phyloP scores from a whole-genome alignment of 2,888 invertebrate species.

The Phragmatobia fuliginosa region DNA sequence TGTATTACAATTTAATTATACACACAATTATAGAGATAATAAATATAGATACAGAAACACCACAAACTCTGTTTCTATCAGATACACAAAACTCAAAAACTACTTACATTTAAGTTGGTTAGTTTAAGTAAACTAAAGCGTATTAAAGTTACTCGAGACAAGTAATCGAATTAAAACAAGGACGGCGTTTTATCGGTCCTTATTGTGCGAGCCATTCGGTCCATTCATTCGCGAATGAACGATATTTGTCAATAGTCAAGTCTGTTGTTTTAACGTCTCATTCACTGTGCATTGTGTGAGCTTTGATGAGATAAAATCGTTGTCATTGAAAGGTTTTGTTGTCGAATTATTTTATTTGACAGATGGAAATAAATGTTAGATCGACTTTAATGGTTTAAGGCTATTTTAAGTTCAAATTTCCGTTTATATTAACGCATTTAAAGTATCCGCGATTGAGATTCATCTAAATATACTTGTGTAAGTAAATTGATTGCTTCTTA shows the following conservation, averaged over 20 bases:
- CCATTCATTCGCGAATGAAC: slow-evolving; percentile 44
- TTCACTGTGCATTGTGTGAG: slow-evolving; percentile 15
- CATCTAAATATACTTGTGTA: neutral
- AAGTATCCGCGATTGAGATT: neutral
- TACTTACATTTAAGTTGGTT: neutral
- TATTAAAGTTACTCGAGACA: slow-evolving; percentile 20
- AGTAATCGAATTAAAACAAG: slow-evolving; percentile 34
- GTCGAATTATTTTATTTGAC: slow-evolving; percentile 5
- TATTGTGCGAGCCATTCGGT: slow-evolving; percentile 26
- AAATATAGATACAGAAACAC: neutral
- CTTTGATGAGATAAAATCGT: slow-evolving; percentile 11
- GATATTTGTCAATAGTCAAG: slow-evolving; percentile 35
- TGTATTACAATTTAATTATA: too few relatives aligned
- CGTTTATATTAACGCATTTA: neutral
- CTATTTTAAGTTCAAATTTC: neutral
- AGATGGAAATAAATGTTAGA: neutral
- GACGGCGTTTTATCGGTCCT: slow-evolving; percentile 31
- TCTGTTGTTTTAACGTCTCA: slow-evolving; percentile 18
- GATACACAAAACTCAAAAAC: neutral
- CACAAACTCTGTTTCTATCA: neutral
- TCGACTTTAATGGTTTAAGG: neutral
- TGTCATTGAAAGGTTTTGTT: neutral
- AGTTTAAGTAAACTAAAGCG: neutral
- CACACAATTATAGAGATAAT: too few relatives aligned
- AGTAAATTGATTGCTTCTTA: too few relatives aligned